These are phyloP conservation scores for Platyrinchus mystaceus DNA, from an alignment of 2,797 vertebrate genomes.

Conservation along the genomic window DNA sequence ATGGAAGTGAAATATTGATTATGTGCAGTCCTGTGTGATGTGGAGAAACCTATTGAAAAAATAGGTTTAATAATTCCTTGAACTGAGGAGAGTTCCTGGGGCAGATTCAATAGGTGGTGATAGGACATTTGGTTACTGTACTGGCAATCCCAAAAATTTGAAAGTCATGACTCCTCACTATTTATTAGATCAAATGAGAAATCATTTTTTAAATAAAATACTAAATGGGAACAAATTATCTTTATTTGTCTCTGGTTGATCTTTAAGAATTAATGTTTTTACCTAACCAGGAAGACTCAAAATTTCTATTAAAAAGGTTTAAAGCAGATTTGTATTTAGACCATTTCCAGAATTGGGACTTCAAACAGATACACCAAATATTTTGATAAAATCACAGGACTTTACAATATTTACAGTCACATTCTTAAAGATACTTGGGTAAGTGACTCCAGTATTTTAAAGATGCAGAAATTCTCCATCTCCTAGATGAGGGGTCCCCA, in stretches of 20 bases:
- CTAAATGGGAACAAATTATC: neutral
- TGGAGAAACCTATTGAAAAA: neutral
- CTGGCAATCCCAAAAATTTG: neutral
- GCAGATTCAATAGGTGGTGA: neutral
- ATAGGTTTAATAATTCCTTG: neutral
- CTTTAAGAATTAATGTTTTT: neutral
- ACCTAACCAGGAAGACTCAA: neutral
- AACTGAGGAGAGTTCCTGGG: neutral
- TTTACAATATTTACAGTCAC: neutral
- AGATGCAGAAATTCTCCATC: neutral
- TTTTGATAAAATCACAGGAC: neutral
- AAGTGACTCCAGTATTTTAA: neutral
- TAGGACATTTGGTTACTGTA: neutral
- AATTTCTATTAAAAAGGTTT: neutral
- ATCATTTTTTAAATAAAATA: neutral
- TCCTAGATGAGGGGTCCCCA: no score
- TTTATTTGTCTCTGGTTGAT: neutral
- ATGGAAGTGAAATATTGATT: constrained; percentile 14
- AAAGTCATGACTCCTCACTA: neutral
- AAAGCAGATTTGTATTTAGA: neutral
- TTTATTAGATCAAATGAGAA: neutral
- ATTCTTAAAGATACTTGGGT: neutral
- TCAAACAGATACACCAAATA: neutral
- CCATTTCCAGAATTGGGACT: neutral
- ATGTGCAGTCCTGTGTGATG: neutral